phyloP scores from a whole-genome alignment of 2,888 invertebrate genomes.

The Trichacis sp. region DNA sequence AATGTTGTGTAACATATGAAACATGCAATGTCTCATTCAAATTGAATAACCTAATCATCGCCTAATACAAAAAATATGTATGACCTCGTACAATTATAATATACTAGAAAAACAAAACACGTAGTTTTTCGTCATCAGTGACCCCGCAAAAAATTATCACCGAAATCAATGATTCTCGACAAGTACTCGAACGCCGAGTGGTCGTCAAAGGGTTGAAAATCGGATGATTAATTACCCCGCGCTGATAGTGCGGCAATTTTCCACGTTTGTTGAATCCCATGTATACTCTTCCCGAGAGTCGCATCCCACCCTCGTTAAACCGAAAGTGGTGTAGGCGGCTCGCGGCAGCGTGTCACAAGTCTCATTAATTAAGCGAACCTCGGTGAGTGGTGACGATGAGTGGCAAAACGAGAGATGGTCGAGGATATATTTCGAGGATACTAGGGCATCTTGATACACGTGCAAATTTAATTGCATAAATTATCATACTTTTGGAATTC shows the following conservation, averaged over 20 bases:
- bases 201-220: background rate
- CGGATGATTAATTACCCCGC: background rate
- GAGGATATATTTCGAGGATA: slow-evolving; percentile 44
- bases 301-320: slow-evolving; percentile 43
- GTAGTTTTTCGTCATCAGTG: too few relatives aligned
- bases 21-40: too few relatives aligned
- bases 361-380: slow-evolving; percentile 57
- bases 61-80: too few relatives aligned
- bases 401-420: slow-evolving; percentile 39
- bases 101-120: too few relatives aligned
- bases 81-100: too few relatives aligned
- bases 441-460: slow-evolving; percentile 36
- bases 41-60: too few relatives aligned
- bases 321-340: slow-evolving; percentile 37
- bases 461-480: slow-evolving; percentile 44
- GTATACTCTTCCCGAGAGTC: slow-evolving; percentile 21
- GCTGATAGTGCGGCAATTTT: slow-evolving; percentile 6
- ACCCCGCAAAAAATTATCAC: too few relatives aligned
- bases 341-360: slow-evolving; percentile 46
- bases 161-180: too few relatives aligned
- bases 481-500: slow-evolving; percentile 18
- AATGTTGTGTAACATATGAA: too few relatives aligned
- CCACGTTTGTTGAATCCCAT: slow-evolving; percentile 9
- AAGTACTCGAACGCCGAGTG: too few relatives aligned
- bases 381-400: slow-evolving; percentile 41